These are phyloP conservation scores for Synanthedon andrenaeformis DNA, from an alignment of 2,888 invertebrate genomes.

Conservation along the genomic window DNA sequence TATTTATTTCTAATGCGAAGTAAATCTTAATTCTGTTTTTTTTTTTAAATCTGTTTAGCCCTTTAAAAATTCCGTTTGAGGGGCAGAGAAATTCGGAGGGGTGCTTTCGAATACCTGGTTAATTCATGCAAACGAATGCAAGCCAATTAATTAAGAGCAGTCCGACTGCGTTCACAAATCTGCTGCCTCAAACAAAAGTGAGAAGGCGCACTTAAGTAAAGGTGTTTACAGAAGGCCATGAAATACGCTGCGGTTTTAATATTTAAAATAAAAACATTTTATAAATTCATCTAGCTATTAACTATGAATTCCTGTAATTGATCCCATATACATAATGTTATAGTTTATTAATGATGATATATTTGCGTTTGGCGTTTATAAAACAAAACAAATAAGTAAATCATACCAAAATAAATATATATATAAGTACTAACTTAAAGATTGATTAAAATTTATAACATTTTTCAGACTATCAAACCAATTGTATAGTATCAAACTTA, in stretches of 20 bases:
- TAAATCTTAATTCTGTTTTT: not conserved
- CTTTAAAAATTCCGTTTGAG: not conserved
- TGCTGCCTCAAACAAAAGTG: slow-evolving; percentile 15
- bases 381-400: too few species aligned
- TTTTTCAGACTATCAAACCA: too few species aligned
- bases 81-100: not conserved
- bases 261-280: too few species aligned
- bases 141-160: slow-evolving; percentile 62
- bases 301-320: too few species aligned
- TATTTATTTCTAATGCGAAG: not conserved
- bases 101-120: slow-evolving; percentile 43
- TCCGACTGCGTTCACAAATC: slow-evolving; percentile 34
- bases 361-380: too few species aligned
- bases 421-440: too few species aligned
- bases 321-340: too few species aligned
- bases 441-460: too few species aligned
- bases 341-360: too few species aligned
- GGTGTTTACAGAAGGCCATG: not conserved
- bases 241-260: not conserved
- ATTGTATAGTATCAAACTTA: too few species aligned
- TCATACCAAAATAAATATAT: too few species aligned
- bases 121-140: slow-evolving; percentile 69
- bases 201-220: not conserved
- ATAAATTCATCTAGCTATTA: too few species aligned
- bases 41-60: not conserved